phyloP scores from a whole-genome alignment of 1,140 invertebrate genomes.

The Drosophila simulans region DNA sequence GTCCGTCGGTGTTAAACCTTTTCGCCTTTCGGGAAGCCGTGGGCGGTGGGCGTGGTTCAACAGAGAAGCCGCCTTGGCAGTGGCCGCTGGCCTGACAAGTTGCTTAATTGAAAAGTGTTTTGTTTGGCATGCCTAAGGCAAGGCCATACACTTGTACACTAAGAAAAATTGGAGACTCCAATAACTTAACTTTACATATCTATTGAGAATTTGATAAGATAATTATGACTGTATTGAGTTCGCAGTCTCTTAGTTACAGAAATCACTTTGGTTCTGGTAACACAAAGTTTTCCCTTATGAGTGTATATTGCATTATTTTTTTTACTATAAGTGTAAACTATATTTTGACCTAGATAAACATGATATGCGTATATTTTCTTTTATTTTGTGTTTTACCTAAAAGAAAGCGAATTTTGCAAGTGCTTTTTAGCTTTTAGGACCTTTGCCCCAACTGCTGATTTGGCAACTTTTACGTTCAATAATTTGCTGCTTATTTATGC shows the following conservation, averaged over 20 bases:
- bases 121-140: constrained; percentile 53
- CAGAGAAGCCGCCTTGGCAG: constrained; percentile 29
- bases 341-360: too few relatives aligned
- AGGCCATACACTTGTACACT: constrained; percentile 4
- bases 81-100: constrained; percentile 66
- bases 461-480: constrained; percentile 71
- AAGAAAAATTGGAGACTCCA: not conserved
- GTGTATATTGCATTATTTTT: too few relatives aligned
- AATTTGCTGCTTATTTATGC: constrained; percentile 74
- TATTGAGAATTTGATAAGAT: not conserved
- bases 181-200: not conserved
- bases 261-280: too few relatives aligned
- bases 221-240: too few relatives aligned
- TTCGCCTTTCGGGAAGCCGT: constrained; percentile 39
- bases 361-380: too few relatives aligned
- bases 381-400: not conserved
- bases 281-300: too few relatives aligned
- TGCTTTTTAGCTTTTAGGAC: not conserved
- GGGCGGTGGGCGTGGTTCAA: constrained; percentile 48
- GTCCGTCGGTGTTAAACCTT: constrained; percentile 64
- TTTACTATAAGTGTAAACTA: too few relatives aligned
- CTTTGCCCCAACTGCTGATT: constrained; percentile 56
- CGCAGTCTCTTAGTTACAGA: too few relatives aligned
- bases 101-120: constrained; percentile 83
- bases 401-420: not conserved